phyloP scores from a whole-genome alignment of 2,888 invertebrate genomes.

The Agriotes lineatus region DNA sequence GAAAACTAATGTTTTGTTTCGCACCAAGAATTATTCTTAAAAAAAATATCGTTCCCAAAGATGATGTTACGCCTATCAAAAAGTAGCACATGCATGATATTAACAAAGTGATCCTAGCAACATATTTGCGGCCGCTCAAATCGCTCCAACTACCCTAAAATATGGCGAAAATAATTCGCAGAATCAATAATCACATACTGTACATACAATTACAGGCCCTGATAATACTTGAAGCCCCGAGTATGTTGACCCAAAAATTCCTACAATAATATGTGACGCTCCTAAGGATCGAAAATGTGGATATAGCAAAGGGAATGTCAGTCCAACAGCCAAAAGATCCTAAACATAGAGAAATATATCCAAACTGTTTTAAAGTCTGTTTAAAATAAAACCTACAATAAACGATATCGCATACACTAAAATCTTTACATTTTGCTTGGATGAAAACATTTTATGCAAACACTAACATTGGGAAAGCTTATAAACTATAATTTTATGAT shows the following conservation, averaged over 20 bases:
- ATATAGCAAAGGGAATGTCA: slow-evolving; percentile 72
- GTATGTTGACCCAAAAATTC: slow-evolving; percentile 73
- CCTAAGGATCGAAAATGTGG: slow-evolving; percentile 71
- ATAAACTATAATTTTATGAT: no score
- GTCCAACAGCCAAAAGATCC: slow-evolving; percentile 75
- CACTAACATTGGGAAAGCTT: no score
- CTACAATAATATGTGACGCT: slow-evolving; percentile 72
- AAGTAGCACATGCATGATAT: slow-evolving; percentile 70
- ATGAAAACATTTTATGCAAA: no score
- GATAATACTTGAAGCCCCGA: slow-evolving; percentile 75
- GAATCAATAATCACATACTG: no score
- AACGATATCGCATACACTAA: not conserved
- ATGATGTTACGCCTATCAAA: slow-evolving; percentile 68
- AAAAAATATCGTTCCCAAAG: slow-evolving; percentile 68
- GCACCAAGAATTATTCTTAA: slow-evolving; percentile 72
- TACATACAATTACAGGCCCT: slow-evolving; percentile 72
- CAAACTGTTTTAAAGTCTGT: not conserved
- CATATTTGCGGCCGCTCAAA: slow-evolving; percentile 70
- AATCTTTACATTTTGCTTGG: no score
- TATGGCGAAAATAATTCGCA: no score
- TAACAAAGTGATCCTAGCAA: slow-evolving; percentile 68
- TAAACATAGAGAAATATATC: not conserved
- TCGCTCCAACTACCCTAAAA: slow-evolving; percentile 78
- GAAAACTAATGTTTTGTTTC: no score
- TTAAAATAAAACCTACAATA: not conserved